Base-by-base conservation (phyloP, 2,888 invertebrate species). In the Meghimatium bilineatum region DNA sequence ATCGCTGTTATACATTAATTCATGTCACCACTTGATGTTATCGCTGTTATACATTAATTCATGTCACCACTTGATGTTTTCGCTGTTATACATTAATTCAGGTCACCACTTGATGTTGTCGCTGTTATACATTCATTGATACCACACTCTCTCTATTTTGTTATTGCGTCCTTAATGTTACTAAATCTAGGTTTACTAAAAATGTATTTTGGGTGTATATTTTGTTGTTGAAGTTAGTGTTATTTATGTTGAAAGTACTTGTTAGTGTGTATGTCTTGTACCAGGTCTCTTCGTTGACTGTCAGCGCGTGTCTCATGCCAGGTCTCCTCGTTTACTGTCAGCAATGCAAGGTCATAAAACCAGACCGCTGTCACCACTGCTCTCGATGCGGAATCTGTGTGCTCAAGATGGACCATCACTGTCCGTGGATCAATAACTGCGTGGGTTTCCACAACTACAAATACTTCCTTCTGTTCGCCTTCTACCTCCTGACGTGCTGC, bases 391-490 rank as follows among this genome's bases (percentile, higher is more conserved):
- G 76, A 26, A 17, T 52, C 10, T 76, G 77, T 23, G 76, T 77
- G 14, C 76, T 76, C 49, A 67, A 76, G 36, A 82, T 76, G 82
- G 82, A 82, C 81, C 81, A 81, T 44, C 81, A 81, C 75, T 81
- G 81, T 36, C 81, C 81, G 0, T 81, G 81, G 81, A 44, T 81
- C 66, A 81, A 81, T 63, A 72, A 74, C 81, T 81, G 81, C 44
- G 81, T 81, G 29, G 81, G 81, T 2, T 81, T 44, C 66, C 81
- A 81, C 44, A 81, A 81, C 74, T 74, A 81, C 63, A 81, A 81
- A 34, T 75, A 63, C 81, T 81, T 81, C 32, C 49, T 81, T 20
- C 74, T 81, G 52, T 63, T 81, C 20, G 26, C 72, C 38, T 5
- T 60, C 74, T 81, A 81, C 81, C 20, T 10, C 17, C 23, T 63